These are phyloP conservation scores for Lapara coniferarum DNA, from an alignment of 2,888 invertebrate genomes.

Conservation along the genomic window DNA sequence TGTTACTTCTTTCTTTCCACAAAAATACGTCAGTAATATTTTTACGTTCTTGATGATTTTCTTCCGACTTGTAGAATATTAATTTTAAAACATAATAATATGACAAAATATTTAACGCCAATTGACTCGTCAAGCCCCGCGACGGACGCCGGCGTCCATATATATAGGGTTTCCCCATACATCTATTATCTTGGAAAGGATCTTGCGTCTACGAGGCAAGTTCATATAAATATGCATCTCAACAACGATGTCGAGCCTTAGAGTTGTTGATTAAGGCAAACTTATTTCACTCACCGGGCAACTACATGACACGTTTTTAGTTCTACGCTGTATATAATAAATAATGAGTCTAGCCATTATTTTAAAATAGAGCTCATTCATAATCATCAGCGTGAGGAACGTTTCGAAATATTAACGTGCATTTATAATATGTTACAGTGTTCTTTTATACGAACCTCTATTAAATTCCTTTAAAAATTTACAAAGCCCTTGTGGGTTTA, in stretches of 20 bases:
- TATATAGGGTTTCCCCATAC: no score
- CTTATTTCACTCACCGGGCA: neutral
- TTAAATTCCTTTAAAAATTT: neutral
- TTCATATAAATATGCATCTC: no score
- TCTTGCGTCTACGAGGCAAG: no score
- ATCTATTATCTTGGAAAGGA: no score
- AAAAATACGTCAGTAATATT: no score
- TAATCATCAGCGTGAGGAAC: slow-evolving; percentile 13
- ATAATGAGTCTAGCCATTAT: slow-evolving; percentile 11
- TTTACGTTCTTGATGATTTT: no score
- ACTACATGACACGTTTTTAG: slow-evolving; percentile 5
- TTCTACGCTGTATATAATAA: neutral
- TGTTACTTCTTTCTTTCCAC: no score
- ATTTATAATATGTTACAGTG: neutral
- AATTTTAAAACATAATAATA: no score
- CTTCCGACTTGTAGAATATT: no score
- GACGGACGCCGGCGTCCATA: no score
- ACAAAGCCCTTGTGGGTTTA: neutral
- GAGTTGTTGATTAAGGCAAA: neutral
- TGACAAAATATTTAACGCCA: neutral
- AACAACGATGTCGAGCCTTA: no score
- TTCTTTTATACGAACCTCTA: neutral
- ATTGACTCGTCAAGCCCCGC: no score
- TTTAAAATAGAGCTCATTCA: slow-evolving; percentile 17
- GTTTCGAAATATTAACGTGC: neutral